Percentiles rank a stretch among this genome's conserved stretches.
Conservation (phyloP, 2,797 vertebrate genomes). For the Aulostomus chinensis region DNA sequence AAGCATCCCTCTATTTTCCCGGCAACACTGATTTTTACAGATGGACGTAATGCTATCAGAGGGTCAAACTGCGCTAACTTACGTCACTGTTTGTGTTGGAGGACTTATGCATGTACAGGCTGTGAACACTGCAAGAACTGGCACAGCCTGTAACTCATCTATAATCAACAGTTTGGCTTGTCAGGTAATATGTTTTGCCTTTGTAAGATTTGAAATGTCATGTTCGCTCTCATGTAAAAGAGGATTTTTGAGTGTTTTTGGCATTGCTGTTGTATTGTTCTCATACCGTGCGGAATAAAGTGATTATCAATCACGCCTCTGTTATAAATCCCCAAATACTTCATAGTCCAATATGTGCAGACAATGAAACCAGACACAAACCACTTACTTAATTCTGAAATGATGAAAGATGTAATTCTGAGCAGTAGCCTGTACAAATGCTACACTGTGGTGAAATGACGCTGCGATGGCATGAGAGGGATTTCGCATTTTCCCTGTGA, state of each 20-base stretch:
- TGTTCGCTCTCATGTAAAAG: constrained; percentile 35
- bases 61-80: too few species aligned
- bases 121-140: too few species aligned
- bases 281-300: constrained; percentile 47
- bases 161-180: constrained; percentile 8
- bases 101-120: too few species aligned
- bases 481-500: constrained; percentile 51
- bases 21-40: too few species aligned
- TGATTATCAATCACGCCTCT: constrained; percentile 64
- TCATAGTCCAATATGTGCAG: constrained; percentile 47
- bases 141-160: neutral
- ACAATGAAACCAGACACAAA: constrained; percentile 60
- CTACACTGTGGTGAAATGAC: constrained; percentile 34
- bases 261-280: constrained; percentile 38
- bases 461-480: constrained; percentile 33
- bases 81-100: too few species aligned
- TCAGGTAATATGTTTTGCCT: constrained; percentile 14
- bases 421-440: constrained; percentile 34
- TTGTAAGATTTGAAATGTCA: constrained; percentile 22
- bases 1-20: too few species aligned
- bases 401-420: constrained; percentile 53
- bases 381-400: constrained; percentile 46
- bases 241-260: constrained; percentile 37
- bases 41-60: too few species aligned
- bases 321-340: constrained; percentile 59